Conservation (phyloP, 2,113 vertebrate genomes). For the Esox niger region DNA sequence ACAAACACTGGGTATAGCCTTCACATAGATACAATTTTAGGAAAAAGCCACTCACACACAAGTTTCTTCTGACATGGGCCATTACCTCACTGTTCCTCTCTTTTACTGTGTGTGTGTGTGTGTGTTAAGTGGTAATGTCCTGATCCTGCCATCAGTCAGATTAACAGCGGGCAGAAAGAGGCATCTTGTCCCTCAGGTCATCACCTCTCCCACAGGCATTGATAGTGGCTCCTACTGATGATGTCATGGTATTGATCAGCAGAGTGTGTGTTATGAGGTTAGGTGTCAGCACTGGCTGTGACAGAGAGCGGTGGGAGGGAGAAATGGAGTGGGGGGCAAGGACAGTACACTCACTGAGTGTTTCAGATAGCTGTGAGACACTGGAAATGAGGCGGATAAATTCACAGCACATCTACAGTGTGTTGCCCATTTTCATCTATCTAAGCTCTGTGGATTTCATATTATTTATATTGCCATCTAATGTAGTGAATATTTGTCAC, state of each 20-base stretch:
- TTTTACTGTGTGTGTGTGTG: conserved; percentile 18
- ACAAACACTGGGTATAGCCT: no score
- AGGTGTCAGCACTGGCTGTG: conserved; percentile 55
- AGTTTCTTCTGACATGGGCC: not conserved
- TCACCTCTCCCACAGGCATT: conserved; percentile 49
- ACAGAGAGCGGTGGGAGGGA: conserved; percentile 12
- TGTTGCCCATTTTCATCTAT: no score
- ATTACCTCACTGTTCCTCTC: not conserved
- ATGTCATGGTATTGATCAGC: conserved; percentile 69
- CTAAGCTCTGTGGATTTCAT: no score
- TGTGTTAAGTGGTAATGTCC: not conserved
- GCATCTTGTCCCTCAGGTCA: conserved; percentile 42
- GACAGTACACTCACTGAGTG: not conserved
- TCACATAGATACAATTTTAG: not conserved
- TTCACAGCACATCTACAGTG: no score
- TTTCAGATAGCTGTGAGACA: no score
- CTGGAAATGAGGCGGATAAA: no score
- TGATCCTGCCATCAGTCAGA: not conserved
- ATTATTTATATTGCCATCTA: no score
- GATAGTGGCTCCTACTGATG: conserved; percentile 61
- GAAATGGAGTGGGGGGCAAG: conserved; percentile 9
- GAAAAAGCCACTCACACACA: not conserved
- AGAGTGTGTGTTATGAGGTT: conserved; percentile 63
- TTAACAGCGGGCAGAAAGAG: not conserved
- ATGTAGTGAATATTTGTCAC: no score